Base-by-base conservation (phyloP, 2,797 vertebrate species). In the Dryobates pubescens region DNA sequence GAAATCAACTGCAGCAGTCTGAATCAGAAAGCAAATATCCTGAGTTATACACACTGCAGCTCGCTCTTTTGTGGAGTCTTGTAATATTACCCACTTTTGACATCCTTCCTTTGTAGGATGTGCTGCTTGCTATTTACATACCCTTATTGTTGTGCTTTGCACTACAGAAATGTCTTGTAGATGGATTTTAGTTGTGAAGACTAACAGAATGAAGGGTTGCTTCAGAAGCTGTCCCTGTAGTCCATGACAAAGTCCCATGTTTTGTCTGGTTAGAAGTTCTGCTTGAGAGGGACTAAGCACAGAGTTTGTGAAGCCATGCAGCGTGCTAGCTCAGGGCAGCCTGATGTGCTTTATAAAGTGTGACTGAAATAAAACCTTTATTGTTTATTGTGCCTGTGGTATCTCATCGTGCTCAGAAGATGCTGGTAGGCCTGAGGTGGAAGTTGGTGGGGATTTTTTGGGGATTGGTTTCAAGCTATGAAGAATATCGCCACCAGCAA, bases 401-500 rank as follows among this genome's bases (percentile, higher is more conserved):
- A 7, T 36, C 27, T 51, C 9, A 0, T 0, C 3, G 16, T 0
- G 2, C 26, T 82, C 0, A 0, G 51, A 68, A 82, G 70, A 15
- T 82, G 30, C n/a, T 61, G 38, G 15, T 81, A 43, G 88, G 38
- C 57, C 34, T 88, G 32, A 24, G 6, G 12, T 27, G 34, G 22
- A 22, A 58, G 24, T 20, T 78, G 41, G 4, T 84, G 24, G 24
- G n/a, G 14, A 24, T 56, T 57, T 24, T n/a, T n/a, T 19, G 17
- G 29, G 10, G 53, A 15, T 30, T 71, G 27, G 16, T 67, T 89
- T 75, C 27, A 38, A 5, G 3, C 17, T 13, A 7, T 26, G 64
- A 84, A 64, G 30, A 61, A 3, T 29, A 20, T 67, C 2, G 4
- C 51, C 27, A 15, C 30, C 17, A 71, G 16, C 72, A 34, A 32